Base-by-base conservation (phyloP, 2,113 vertebrate genomes). In the Grammomys surdaster region DNA sequence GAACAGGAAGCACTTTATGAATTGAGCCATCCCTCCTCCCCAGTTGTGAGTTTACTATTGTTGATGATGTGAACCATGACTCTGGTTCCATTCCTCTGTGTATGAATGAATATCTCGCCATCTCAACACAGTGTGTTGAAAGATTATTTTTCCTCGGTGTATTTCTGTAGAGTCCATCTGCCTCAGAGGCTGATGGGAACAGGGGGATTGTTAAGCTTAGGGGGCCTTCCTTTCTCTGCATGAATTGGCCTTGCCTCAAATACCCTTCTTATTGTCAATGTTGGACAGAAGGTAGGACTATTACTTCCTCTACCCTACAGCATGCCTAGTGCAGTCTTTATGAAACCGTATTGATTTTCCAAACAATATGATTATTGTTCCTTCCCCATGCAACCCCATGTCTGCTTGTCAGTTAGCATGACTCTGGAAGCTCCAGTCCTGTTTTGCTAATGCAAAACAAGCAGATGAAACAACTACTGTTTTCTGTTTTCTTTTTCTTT, bases 11-110 rank as follows among this genome's bases (percentile, higher is more conserved):
- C 54, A 36, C 54, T 81, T 13, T 58, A 58, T 24, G 19, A 22
- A n/a, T 5, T 12, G 20, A n/a, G 7, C 56, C n/a, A 12, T 43
- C 36, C 11, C 22, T 3, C 3, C 1, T 19, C 4, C 13, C 56
- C 14, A 8, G 7, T 9, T 80, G 46, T 90, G 67, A 89, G 33
- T 51, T 78, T 67, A 90, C 60, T 63, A 40, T 16, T 89, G 16
- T 16, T 58, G 54, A 48, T 67, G 40, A 0, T 54, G 12, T 70
- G 58, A n/a, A 13, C 7, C 19, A 11, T 31, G 31, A 69, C 2
- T 70, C 40, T 19, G 88, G 33, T 31, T 76, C 72, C 9, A 28
- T 14, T n/a, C 10, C 36, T 88, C 81, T 65, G 36, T n/a, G 60
- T 84, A 28, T 56, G n/a, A 48, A 10, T 63, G n/a, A 48, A 10